Conservation (phyloP, 2,888 invertebrate genomes). For the Drosophila niveifrons region DNA sequence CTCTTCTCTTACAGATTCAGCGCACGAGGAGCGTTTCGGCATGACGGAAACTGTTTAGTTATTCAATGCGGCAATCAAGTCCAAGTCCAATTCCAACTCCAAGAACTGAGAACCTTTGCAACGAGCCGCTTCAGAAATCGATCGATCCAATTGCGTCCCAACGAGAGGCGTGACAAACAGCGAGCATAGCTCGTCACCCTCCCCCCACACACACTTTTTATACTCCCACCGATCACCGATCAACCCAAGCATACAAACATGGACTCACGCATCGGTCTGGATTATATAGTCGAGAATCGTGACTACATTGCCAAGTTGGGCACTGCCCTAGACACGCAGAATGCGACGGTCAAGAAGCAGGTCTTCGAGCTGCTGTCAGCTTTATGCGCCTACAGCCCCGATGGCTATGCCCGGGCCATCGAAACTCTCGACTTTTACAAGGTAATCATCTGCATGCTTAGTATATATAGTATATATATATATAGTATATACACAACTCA, state of each 20-base stretch:
- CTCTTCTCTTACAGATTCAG: constrained; percentile 66
- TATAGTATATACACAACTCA: not conserved
- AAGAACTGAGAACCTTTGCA: constrained; percentile 62
- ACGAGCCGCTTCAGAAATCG: constrained; percentile 61
- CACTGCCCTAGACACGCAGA: constrained; percentile 95
- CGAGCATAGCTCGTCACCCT: constrained; percentile 6
- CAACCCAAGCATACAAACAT: constrained; percentile 85
- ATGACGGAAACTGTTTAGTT: constrained; percentile 69
- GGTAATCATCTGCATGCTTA: constrained; percentile 87
- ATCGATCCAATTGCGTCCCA: constrained; percentile 54
- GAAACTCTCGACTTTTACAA: constrained; percentile 97
- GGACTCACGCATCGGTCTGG: constrained; percentile 97
- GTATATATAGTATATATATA: not conserved
- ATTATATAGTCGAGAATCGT: constrained; percentile 97
- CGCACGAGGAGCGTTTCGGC: constrained; percentile 64
- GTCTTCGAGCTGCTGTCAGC: constrained; percentile 98
- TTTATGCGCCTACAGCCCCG: constrained; percentile 96
- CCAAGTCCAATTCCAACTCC: constrained; percentile 38
- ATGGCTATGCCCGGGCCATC: constrained; percentile 94
- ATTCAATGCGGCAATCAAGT: constrained; percentile 64
- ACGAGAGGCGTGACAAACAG: constrained; percentile 48
- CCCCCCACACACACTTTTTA: not conserved
- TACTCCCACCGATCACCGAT: constrained; percentile 23
- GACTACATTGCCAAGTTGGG: constrained; percentile 96
- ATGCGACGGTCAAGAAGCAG: constrained; percentile 97